Base-by-base conservation (phyloP, 2,888 invertebrate species). In the Papilio demoleus region DNA sequence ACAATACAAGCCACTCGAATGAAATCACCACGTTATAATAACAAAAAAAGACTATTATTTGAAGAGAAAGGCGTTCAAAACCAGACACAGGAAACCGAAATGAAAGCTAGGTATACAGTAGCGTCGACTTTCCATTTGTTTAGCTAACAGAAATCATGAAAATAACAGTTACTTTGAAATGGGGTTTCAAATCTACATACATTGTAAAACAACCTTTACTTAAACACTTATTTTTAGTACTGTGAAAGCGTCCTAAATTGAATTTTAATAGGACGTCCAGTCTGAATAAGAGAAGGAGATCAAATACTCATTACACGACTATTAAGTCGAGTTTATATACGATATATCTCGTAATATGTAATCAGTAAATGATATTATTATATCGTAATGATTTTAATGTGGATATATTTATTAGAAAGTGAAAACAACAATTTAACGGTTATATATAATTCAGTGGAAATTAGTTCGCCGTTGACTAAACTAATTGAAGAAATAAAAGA, bases 1-100 rank as follows among this genome's bases (percentile, higher is more conserved):
- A 27, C 60, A 40, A 59, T 36, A 59, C 38, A 22, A 59, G 22
- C 22, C 24, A n/a, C 17, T 40, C 40, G 24, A 60, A 60, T 60
- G 60, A n/a, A 47, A 53, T 64, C 22, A 11, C 19, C 36, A 14
- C 4, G 17, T 36, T 17, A 27, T 67, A 50, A 50, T 50, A 50
- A 50, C 50, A 27, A 50, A 40, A n/a, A 50, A 31, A 62, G 24
- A 65, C n/a, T 6, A 45, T 81, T 84, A 81, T 85, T 83, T 83
- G 74, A 82, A 82, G 88, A 87, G 90, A 90, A 90, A 90, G 88
- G 81, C 73, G 75, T 73, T 77, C 72, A 75, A 78, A 79, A 73
- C 70, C 70, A 75, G 73, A 72, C 73, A 65, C 69, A 71, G 73
- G 71, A 73, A 77, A 77, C 80, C 75, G 78, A 81, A 77, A 73